Evolutionary conservation across 2,888 invertebrate species (phyloP), one percentile per base, ranked within the genome.

Genomic region (Listrodromus nycthemerus): DNA sequence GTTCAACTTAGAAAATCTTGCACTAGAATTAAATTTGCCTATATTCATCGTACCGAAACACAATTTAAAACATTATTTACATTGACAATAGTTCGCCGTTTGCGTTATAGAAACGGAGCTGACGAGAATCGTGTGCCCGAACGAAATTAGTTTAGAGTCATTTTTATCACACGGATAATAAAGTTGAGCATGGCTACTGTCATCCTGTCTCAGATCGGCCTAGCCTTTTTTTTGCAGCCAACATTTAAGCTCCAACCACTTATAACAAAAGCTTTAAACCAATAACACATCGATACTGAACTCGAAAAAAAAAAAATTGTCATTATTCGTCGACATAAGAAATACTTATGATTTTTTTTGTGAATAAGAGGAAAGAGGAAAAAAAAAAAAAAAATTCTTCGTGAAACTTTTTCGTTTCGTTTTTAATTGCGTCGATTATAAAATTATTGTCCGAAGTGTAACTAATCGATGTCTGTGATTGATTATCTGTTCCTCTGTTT

Each of bases 401-500:
- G n/a, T n/a, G n/a, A n/a, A n/a, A n/a, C n/a, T n/a, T n/a, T n/a
- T n/a, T n/a, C n/a, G n/a, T n/a, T n/a, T n/a, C n/a, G n/a, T 69
- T 50, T 50, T 50, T 55, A 81, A 45, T 67, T 1, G n/a, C 69
- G 27, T 76, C 50, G 66, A 79, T 3, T n/a, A 74, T 78, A 77
- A 77, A 70, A 66, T 48, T 21, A 79, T 71, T 63, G 78, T 50
- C 45, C 37, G 16, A 76, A 82, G 55, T 67, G 71, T 41, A 41
- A 86, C 84, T 83, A 84, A 88, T 84, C 77, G 83, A 88, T 80
- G 84, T 85, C 41, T 75, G 63, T 88, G 84, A 87, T 41, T 87
- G 87, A 85, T 89, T 89, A 88, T 91, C 88, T 92, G 88, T 92
- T 92, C 91, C 90, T 92, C 91, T 92, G 92, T 92, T 89, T 89